These are phyloP conservation scores for Melieria omissa DNA, from an alignment of 2,888 invertebrate species.

Conservation along the genomic window DNA sequence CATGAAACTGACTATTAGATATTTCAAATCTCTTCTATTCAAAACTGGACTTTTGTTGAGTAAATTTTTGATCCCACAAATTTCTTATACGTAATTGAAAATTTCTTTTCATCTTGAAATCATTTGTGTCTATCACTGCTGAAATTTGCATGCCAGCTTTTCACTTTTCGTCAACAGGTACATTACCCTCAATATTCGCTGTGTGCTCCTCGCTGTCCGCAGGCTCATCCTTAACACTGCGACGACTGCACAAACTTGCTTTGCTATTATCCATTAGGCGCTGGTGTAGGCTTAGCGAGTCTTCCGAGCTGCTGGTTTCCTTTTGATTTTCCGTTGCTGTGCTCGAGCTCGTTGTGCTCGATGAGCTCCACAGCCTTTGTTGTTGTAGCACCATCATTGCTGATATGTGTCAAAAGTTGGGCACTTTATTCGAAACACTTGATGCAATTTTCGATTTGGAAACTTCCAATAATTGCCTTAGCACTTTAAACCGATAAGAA, in stretches of 20 bases:
- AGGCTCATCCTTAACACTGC: conserved; percentile 25
- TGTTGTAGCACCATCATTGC: conserved; percentile 59
- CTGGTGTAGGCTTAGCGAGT: conserved; percentile 12
- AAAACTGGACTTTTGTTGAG: too few relatives aligned
- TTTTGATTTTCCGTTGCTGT: conserved; percentile 44
- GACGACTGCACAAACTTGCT: conserved; percentile 19
- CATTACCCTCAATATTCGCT: background rate
- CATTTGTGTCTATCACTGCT: too few relatives aligned
- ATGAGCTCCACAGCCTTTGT: conserved; percentile 56
- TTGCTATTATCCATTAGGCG: conserved; percentile 27
- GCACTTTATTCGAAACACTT: too few relatives aligned
- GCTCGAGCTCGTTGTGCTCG: conserved; percentile 29
- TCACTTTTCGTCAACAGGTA: background rate
- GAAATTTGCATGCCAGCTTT: background rate
- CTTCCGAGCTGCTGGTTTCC: conserved; percentile 8
- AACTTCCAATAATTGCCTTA: too few relatives aligned
- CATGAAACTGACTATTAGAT: too few relatives aligned
- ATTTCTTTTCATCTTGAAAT: too few relatives aligned
- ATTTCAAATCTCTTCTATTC: too few relatives aligned
- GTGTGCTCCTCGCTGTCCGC: conserved; percentile 14
- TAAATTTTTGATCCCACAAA: too few relatives aligned
- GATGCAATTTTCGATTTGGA: too few relatives aligned
- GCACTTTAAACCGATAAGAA: too few relatives aligned
- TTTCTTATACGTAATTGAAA: too few relatives aligned
- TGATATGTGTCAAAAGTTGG: too few relatives aligned